Evolutionary conservation across 2,797 vertebrate genomes (phyloP), one percentile per base, ranked within the genome.

Genomic region (Prunella strophiata): DNA sequence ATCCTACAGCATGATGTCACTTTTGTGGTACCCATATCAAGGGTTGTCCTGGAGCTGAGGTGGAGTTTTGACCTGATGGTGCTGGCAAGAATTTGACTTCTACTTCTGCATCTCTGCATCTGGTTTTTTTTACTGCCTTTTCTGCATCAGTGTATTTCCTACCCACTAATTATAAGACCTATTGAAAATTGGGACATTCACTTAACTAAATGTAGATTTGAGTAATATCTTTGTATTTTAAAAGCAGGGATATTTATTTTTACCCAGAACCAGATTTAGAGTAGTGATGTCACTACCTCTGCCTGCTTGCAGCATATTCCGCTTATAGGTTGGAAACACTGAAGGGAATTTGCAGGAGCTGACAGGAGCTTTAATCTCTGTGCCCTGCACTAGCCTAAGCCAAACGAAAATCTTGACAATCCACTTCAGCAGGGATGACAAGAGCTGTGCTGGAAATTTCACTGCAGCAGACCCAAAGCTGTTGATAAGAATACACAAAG

Each of bases 401-500:
- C 74, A 40, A 40, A 34, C 0, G 3, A 61, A 89, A 94, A 80
- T 83, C 50, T 78, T 62, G 72, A 89, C 50, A n/a, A 55, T 52
- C 25, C 19, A 16, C 45, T 40, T 74, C 27, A 77, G 58, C 51
- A 78, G 57, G 36, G 65, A 82, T 77, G 51, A 87, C 63, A 80
- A 48, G 77, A 86, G 72, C 42, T 34, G 18, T 11, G 48, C 51
- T 75, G 61, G 87, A 82, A 70, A 94, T 93, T 88, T 95, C 85
- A 42, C 77, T 57, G 62, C 65, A 57, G 29, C 4, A 8, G 55
- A 74, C 62, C 55, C 36, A 68, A 78, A 91, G 50, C 68, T 61
- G 34, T 57, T 88, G 88, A 86, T 94, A 93, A 94, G 62, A 78
- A 88, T 36, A 61, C 86, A 62, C 59, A 52, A 80, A 91, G 75